Percentiles rank a stretch among this genome's conserved stretches.
phyloP scores from a whole-genome alignment of 2,113 vertebrate genomes.

The Tringa solitaria region DNA sequence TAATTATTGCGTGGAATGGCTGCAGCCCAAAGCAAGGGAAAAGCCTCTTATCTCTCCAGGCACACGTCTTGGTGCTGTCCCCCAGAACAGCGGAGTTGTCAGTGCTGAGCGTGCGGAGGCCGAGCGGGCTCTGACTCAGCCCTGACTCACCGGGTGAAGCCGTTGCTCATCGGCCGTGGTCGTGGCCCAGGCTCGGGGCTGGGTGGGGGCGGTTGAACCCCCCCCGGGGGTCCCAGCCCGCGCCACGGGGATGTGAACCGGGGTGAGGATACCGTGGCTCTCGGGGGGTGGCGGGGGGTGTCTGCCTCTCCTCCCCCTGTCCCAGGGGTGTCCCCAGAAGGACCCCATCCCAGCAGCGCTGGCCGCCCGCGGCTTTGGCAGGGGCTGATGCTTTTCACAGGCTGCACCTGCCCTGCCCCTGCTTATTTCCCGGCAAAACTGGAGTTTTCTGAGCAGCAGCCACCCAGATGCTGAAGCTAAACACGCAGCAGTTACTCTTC shows the following conservation, averaged over 20 bases:
- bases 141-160: background rate
- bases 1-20: background rate
- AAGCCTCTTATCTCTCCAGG: background rate
- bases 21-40: rapidly evolving
- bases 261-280: rapidly evolving
- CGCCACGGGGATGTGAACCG: rapidly evolving
- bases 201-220: background rate
- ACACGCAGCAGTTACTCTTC: background rate
- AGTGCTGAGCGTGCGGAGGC: rapidly evolving
- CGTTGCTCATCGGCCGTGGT: rapidly evolving
- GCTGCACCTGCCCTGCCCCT: background rate
- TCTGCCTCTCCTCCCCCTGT: rapidly evolving
- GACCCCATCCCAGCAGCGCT: background rate
- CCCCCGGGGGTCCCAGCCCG: background rate
- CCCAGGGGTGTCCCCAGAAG: background rate
- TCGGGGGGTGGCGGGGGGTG: rapidly evolving
- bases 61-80: rapidly evolving
- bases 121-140: background rate
- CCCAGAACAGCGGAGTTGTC: rapidly evolving
- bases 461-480: background rate
- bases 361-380: rapidly evolving
- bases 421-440: background rate
- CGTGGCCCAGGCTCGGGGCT: background rate
- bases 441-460: background rate
- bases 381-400: background rate